These are phyloP conservation scores for Montipora capitata DNA, from an alignment of 92 coral and sea anemone species.

Conservation along the genomic window DNA sequence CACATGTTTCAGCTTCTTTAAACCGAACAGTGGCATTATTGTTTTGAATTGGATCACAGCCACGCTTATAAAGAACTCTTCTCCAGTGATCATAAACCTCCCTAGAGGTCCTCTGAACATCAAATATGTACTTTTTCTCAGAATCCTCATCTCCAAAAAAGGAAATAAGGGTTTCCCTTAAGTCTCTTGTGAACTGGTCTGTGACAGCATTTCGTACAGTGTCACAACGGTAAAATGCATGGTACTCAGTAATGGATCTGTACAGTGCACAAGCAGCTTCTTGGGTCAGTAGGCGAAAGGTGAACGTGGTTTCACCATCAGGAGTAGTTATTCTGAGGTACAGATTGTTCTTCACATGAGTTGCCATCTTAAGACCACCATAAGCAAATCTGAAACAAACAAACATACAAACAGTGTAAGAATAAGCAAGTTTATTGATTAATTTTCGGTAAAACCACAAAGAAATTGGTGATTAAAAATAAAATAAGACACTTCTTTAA, in stretches of 20 bases:
- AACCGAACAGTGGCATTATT: constrained; percentile 25
- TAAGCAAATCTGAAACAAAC: constrained; percentile 74
- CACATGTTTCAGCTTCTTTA: constrained; percentile 21
- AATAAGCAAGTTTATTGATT: too few species aligned
- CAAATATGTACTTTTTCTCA: constrained; percentile 97
- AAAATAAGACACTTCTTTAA: too few species aligned
- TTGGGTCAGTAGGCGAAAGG: constrained; percentile 79
- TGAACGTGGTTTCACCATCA: constrained; percentile 75
- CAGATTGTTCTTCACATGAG: constrained; percentile 83
- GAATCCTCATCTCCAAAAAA: constrained; percentile 96
- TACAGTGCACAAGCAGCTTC: constrained; percentile 94
- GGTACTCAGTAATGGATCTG: constrained; percentile 97
- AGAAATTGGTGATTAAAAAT: too few species aligned
- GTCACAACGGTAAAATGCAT: constrained; percentile 98
- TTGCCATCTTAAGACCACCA: constrained; percentile 89
- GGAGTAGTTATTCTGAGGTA: constrained; percentile 63
- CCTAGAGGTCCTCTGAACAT: constrained; percentile 91
- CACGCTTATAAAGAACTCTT: constrained; percentile 86
- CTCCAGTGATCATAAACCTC: constrained; percentile 97
- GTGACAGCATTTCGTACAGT: constrained; percentile 95
- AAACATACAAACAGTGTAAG: too few species aligned
- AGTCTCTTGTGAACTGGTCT: constrained; percentile 96
- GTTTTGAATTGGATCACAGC: constrained; percentile 82
- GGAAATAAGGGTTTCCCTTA: constrained; percentile 91
- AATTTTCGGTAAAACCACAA: too few species aligned